Conservation (phyloP, 2,888 invertebrate genomes). For the Spisula solida region DNA sequence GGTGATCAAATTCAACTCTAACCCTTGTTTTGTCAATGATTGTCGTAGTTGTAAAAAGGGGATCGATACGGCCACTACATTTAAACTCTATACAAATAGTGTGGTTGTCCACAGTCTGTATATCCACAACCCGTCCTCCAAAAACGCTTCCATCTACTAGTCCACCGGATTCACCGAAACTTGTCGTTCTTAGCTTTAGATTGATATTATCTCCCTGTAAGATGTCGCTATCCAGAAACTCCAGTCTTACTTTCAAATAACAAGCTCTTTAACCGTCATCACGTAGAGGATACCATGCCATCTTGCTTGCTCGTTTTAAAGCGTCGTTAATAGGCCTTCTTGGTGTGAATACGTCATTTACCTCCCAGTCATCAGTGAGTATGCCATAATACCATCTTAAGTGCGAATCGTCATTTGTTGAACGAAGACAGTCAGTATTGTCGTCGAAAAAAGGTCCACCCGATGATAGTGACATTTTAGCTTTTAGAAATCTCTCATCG, state of each 20-base stretch:
- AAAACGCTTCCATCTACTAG: neutral
- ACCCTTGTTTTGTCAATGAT: neutral
- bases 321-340: no score
- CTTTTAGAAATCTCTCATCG: neutral
- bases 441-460: neutral
- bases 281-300: constrained; percentile 19
- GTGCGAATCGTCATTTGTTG: neutral
- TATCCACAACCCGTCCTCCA: neutral
- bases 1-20: neutral
- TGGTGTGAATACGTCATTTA: neutral
- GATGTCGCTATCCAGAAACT: neutral
- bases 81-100: constrained; percentile 15
- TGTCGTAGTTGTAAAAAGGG: neutral
- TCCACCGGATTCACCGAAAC: neutral
- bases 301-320: neutral
- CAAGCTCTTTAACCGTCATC: constrained; percentile 10
- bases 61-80: constrained; percentile 13
- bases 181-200: neutral
- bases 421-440: neutral
- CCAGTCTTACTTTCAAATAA: neutral
- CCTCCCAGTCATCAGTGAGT: neutral
- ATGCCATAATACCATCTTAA: neutral
- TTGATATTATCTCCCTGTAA: neutral
- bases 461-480: neutral
- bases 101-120: neutral